Percentiles rank a stretch among this genome's conserved stretches.
phyloP scores from a whole-genome alignment of 2,888 invertebrate species.

The Drosophila falleni region DNA sequence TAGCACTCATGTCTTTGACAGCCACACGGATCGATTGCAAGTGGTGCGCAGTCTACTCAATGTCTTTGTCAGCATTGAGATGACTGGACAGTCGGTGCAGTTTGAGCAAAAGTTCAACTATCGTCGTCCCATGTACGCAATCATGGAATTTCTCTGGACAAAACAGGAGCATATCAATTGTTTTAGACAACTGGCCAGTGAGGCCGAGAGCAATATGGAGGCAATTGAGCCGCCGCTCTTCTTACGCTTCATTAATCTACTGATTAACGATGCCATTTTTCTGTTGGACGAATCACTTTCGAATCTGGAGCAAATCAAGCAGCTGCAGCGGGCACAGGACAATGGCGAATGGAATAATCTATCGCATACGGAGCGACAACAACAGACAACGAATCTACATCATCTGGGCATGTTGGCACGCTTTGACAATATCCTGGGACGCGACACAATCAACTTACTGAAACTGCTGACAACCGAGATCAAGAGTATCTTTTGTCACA shows the following conservation, averaged over 20 bases:
- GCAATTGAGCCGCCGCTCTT: slow-evolving; percentile 96
- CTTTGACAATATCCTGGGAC: slow-evolving; percentile 96
- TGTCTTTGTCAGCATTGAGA: slow-evolving; percentile 98
- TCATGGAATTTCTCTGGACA: slow-evolving; percentile 96
- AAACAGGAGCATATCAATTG: slow-evolving; percentile 91
- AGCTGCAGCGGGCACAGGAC: slow-evolving; percentile 91
- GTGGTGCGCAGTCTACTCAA: slow-evolving; percentile 92
- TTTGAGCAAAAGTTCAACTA: slow-evolving; percentile 99
- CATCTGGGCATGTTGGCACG: slow-evolving; percentile 94
- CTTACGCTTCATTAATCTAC: slow-evolving; percentile 96
- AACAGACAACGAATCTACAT: slow-evolving; percentile 90
- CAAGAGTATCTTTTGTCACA: slow-evolving; percentile 94
- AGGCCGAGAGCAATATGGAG: slow-evolving; percentile 95
- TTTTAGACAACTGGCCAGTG: slow-evolving; percentile 91
- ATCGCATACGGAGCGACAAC: slow-evolving; percentile 90
- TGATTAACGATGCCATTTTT: slow-evolving; percentile 99
- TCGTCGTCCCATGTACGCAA: slow-evolving; percentile 96
- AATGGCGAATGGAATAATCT: slow-evolving; percentile 91
- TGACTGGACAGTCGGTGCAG: slow-evolving; percentile 97
- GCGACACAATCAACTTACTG: slow-evolving; percentile 94
- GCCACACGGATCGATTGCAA: slow-evolving; percentile 91
- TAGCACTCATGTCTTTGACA: slow-evolving; percentile 90
- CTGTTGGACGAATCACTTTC: slow-evolving; percentile 94
- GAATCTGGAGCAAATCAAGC: slow-evolving; percentile 95
- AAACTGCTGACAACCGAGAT: slow-evolving; percentile 92